A percentile compares a stretch with the other conserved stretches of the same genome.
These are phyloP conservation scores for Eleginops maclovinus DNA, from an alignment of 2,113 vertebrate species.

Conservation along the genomic window DNA sequence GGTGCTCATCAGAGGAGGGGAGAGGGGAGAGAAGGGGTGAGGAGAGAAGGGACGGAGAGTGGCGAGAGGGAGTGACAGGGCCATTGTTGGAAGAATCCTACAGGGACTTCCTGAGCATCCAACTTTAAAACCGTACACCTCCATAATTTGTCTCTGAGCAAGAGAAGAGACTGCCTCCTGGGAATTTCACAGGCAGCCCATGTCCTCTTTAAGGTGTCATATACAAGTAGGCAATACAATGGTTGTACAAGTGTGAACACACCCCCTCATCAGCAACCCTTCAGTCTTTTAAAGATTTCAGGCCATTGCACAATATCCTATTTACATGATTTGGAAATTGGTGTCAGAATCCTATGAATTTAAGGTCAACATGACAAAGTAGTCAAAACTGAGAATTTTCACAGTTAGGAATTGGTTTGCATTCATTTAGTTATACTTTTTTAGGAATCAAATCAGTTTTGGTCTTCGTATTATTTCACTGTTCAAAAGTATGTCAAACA, in stretches of 20 bases:
- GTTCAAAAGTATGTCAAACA: too few species aligned
- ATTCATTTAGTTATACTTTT: too few species aligned
- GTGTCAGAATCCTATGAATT: not conserved
- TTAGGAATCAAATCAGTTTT: too few species aligned
- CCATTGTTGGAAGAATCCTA: constrained; percentile 62
- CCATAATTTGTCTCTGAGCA: constrained; percentile 65
- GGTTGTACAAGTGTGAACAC: constrained; percentile 7
- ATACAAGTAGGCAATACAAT: constrained; percentile 7
- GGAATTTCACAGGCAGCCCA: constrained; percentile 33
- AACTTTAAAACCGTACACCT: constrained; percentile 47
- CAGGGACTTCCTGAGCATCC: constrained; percentile 59
- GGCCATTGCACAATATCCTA: not conserved
- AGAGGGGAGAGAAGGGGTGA: not conserved
- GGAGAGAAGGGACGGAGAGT: not conserved
- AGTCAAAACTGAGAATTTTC: not conserved
- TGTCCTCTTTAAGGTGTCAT: constrained; percentile 33
- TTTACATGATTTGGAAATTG: not conserved
- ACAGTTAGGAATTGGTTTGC: too few species aligned
- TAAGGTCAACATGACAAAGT: too few species aligned
- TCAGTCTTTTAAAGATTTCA: too few species aligned
- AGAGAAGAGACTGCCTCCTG: constrained; percentile 24
- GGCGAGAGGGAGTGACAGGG: constrained; percentile 33
- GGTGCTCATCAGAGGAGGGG: constrained; percentile 59
- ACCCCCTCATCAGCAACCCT: not conserved
- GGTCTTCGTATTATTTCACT: too few species aligned